Evolutionary conservation across 2,113 vertebrate species (phyloP).

Genomic region (Prionailurus viverrinus): DNA sequence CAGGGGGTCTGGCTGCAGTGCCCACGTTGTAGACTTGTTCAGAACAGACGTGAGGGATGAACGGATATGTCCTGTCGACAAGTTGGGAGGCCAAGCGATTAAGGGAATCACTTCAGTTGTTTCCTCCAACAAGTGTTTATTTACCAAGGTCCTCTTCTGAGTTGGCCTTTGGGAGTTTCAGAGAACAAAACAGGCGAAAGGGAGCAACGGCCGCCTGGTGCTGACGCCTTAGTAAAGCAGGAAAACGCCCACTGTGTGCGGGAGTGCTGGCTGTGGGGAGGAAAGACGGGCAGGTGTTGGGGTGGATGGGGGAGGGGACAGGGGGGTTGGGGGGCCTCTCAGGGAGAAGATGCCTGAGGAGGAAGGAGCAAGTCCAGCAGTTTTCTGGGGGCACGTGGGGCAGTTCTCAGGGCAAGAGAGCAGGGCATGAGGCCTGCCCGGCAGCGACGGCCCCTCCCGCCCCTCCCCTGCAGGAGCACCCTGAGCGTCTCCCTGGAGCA

Average conservation of each 20-base stretch:
- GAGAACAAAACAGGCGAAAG: background rate
- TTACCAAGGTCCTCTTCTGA: rapidly evolving
- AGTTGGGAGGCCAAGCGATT: background rate
- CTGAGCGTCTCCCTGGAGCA: slow-evolving; percentile 96
- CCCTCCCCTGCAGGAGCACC: slow-evolving; percentile 90
- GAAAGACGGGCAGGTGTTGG: background rate
- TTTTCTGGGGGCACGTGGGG: background rate
- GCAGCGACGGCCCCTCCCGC: rapidly evolving
- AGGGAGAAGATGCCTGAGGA: background rate
- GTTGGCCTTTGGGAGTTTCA: rapidly evolving
- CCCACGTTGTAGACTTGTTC: too few relatives aligned
- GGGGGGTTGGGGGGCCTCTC: background rate
- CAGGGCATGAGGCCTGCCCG: background rate
- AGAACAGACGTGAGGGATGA: background rate
- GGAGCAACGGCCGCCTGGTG: rapidly evolving
- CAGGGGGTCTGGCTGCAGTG: background rate
- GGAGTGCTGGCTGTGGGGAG: background rate
- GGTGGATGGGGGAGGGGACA: background rate
- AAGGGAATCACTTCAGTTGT: background rate
- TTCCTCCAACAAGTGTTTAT: rapidly evolving
- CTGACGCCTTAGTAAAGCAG: rapidly evolving
- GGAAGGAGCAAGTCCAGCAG: background rate
- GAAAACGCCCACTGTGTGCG: rapidly evolving
- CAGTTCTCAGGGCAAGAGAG: background rate
- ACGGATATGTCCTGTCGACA: rapidly evolving